Base-by-base conservation (phyloP, 2,888 invertebrate species). In the Drosophila monieri region DNA sequence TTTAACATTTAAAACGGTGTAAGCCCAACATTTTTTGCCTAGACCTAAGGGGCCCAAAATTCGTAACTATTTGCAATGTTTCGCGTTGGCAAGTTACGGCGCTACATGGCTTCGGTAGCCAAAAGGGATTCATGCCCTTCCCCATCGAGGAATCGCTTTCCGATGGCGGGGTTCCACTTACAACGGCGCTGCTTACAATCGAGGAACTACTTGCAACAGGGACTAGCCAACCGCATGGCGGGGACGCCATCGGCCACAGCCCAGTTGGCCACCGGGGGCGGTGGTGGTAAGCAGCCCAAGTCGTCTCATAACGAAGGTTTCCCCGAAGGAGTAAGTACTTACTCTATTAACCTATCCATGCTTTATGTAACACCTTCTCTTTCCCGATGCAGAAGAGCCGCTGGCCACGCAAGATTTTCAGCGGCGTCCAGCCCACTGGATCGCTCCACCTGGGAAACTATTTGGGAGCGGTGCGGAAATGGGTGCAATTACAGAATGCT, bases 401-500 rank as follows among this genome's bases (percentile, higher is more conserved):
- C 37, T 94, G 93, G 93, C 93, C 93, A 5, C 93, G 92, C 58
- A 93, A 94, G 80, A 93, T 98, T 84, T 96, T 98, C 87, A 97
- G 99, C 0, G 99, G 99, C 12, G 95, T 99, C 89, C 99, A 99
- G 92, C 99, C 99, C 0, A 99, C 99, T 0, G 99, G 99, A 15
- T 92, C 94, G 3, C 93, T 99, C 68, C 99, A 99, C 92, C 92
- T 99, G 53, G 99, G 99, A 10, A 99, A 99, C 93, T 99, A 99
- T 92, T 94, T 98, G 79, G 99, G 99, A 10, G 98, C 98, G 1
- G 94, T 99, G 70, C 94, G 94, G 65, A 95, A 95, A 89, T 99
- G 98, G 96, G 94, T 96, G 18, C 93, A 95, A 15, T 91, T 98
- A 43, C 99, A 99, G 92, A 92, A 97, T 66, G 88, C 92, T 12